Percentiles rank a stretch among this genome's conserved stretches.
phyloP scores from a whole-genome alignment of 2,888 invertebrate genomes.

The Drosophila tripunctata region DNA sequence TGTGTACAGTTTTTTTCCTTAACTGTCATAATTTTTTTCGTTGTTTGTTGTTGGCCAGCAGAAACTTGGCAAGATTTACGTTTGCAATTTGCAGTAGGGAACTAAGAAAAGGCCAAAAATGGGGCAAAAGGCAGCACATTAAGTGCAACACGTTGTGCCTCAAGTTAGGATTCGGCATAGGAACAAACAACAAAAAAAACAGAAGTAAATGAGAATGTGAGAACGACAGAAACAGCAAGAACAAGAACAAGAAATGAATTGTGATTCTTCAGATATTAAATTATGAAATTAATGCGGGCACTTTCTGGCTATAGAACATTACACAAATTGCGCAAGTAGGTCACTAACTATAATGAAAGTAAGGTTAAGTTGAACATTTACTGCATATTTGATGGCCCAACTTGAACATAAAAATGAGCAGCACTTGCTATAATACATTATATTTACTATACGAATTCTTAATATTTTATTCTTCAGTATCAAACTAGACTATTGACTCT shows the following conservation, averaged over 20 bases:
- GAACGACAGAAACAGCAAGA: not conserved
- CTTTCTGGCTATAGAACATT: slow-evolving; percentile 10
- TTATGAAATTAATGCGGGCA: slow-evolving; percentile 43
- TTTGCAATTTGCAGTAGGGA: slow-evolving; percentile 58
- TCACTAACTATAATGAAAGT: slow-evolving; percentile 2
- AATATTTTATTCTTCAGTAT: no score
- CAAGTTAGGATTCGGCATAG: slow-evolving; percentile 10
- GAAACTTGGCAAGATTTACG: slow-evolving; percentile 68
- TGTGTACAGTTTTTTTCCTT: not conserved
- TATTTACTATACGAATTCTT: no score
- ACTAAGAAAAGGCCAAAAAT: slow-evolving; percentile 27
- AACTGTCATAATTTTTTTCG: slow-evolving; percentile 22
- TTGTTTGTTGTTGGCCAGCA: slow-evolving; percentile 32
- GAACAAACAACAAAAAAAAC: slow-evolving; percentile 10
- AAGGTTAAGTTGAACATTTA: no score
- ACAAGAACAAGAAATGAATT: slow-evolving; percentile 37
- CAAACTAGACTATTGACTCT: no score
- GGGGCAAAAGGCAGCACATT: slow-evolving; percentile 25
- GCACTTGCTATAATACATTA: no score
- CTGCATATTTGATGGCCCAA: no score
- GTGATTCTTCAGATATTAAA: slow-evolving; percentile 50
- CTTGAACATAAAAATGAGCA: no score
- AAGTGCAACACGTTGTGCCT: slow-evolving; percentile 70
- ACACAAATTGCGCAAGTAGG: slow-evolving; percentile 13
- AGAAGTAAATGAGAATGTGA: not conserved